Evolutionary conservation across 1,140 invertebrate genomes (phyloP), one percentile per base, ranked within the genome.

Genomic region (Condylostylus longicornis): DNA sequence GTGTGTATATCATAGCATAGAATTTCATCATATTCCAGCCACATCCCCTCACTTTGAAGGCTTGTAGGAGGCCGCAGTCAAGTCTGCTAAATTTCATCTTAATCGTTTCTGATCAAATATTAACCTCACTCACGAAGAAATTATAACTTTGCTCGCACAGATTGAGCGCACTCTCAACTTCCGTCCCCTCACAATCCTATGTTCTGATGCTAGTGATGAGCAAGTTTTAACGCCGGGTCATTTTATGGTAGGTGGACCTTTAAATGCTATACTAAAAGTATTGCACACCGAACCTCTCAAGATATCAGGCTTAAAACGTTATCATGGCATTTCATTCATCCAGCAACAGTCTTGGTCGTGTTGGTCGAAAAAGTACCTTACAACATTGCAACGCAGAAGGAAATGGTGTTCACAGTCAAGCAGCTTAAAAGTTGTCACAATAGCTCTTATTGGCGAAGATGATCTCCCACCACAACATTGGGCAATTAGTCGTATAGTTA

Each of bases 31-130:
- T 32, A 46, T 46, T 10, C 48, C 49, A n/a, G 45, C 47, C 15
- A 18, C 40, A 23, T 23, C 41, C 6, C 53, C 58, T 13, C 47
- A 56, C 38, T 46, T 51, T 14, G 56, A 52, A 8, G 54, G 48
- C 9, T 25, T 27, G 47, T 15, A 46, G 46, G 55, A 60, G 31
- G n/a, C n/a, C n/a, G n/a, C n/a, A n/a, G n/a, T n/a, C n/a, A n/a
- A n/a, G n/a, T n/a, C n/a, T n/a, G n/a, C n/a, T n/a, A n/a, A n/a
- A n/a, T n/a, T n/a, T n/a, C n/a, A n/a, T n/a, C n/a, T n/a, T n/a
- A n/a, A n/a, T n/a, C n/a, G n/a, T n/a, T n/a, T n/a, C n/a, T n/a
- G n/a, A n/a, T n/a, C n/a, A n/a, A n/a, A n/a, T n/a, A n/a, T n/a
- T n/a, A n/a, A n/a, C n/a, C n/a, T n/a, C n/a, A n/a, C n/a, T n/a